Evolutionary conservation across 2,888 invertebrate species (phyloP).

Genomic region (Pseudoips prasinana): DNA sequence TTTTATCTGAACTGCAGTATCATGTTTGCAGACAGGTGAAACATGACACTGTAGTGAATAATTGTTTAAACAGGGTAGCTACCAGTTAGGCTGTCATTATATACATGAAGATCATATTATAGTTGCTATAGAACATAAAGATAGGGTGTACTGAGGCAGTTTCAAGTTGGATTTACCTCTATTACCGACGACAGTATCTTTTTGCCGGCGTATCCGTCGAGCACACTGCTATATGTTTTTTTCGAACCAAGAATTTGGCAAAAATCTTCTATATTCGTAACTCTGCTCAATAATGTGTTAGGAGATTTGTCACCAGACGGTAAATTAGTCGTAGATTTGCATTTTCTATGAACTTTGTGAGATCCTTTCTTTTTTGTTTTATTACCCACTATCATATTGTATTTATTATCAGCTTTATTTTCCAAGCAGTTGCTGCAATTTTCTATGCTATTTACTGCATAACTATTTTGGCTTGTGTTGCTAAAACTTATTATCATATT

Average conservation of each 20-base stretch:
- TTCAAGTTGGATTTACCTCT: conserved; percentile 42
- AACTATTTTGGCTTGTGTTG: background rate
- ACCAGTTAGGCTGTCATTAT: no score
- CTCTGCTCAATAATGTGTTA: conserved; percentile 47
- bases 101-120: no score
- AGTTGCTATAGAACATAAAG: no score
- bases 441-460: conserved; percentile 14
- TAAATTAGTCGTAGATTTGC: conserved; percentile 54
- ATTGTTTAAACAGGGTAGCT: no score
- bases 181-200: conserved; percentile 52
- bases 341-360: conserved; percentile 54
- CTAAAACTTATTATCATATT: no score
- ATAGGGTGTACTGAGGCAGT: no score
- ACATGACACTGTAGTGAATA: no score
- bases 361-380: conserved; percentile 37
- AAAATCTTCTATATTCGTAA: conserved; percentile 63
- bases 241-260: conserved; percentile 55
- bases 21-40: no score
- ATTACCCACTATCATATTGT: conserved; percentile 11
- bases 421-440: conserved; percentile 5
- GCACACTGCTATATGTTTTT: conserved; percentile 46
- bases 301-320: conserved; percentile 10
- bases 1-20: no score
- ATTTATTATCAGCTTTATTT: conserved; percentile 1
- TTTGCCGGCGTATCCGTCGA: conserved; percentile 46